These are phyloP conservation scores for Gerris buenoi DNA, from an alignment of 1,140 invertebrate species.

Conservation along the genomic window DNA sequence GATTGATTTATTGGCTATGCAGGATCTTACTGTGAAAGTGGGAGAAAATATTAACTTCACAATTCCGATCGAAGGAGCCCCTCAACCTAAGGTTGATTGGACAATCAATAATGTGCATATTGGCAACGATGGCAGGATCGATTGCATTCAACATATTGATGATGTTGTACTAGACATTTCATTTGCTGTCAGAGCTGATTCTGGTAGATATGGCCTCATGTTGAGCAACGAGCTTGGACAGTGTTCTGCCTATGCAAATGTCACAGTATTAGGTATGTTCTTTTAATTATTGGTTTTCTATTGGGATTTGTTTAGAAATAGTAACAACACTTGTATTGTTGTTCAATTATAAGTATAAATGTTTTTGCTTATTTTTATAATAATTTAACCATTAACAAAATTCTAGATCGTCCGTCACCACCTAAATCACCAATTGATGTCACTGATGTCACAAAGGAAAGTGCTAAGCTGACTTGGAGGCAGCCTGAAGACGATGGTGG, in stretches of 20 bases:
- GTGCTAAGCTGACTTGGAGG: slow-evolving; percentile 70
- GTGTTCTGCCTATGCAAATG: slow-evolving; percentile 64
- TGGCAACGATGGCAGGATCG: slow-evolving; percentile 42
- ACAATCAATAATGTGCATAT: slow-evolving; percentile 67
- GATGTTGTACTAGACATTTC: slow-evolving; percentile 75
- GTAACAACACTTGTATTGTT: too few relatives aligned
- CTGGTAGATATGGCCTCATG: slow-evolving; percentile 69
- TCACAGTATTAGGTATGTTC: slow-evolving; percentile 56
- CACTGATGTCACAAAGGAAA: slow-evolving; percentile 74
- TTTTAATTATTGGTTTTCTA: too few relatives aligned
- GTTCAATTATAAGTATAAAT: not conserved
- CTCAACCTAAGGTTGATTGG: slow-evolving; percentile 75
- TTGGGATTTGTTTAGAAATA: too few relatives aligned
- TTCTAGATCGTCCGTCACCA: slow-evolving; percentile 60
- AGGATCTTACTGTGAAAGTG: slow-evolving; percentile 75
- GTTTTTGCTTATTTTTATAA: not conserved
- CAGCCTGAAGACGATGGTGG: slow-evolving; percentile 77
- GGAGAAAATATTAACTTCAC: slow-evolving; percentile 78
- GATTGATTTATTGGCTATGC: slow-evolving; percentile 63
- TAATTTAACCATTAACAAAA: slow-evolving; percentile 9
- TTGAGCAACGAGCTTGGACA: slow-evolving; percentile 71
- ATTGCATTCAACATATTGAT: slow-evolving; percentile 53
- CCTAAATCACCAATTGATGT: slow-evolving; percentile 78
- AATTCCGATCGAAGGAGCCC: slow-evolving; percentile 74
- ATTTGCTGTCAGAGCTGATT: slow-evolving; percentile 62